Conservation (phyloP, 2,113 vertebrate species). For the Ptilonorhynchus violaceus region DNA sequence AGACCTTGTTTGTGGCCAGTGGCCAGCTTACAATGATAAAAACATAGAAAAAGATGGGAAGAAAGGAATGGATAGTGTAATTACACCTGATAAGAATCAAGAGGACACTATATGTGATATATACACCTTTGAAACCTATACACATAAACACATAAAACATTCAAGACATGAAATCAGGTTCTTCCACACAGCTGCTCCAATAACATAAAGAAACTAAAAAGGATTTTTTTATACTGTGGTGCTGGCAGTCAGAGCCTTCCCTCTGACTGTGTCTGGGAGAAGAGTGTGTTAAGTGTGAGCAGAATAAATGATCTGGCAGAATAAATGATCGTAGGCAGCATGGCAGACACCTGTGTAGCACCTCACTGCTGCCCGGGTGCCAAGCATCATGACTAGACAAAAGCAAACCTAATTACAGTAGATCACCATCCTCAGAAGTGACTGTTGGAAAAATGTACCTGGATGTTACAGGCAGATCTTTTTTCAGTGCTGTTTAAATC, state of each 20-base stretch:
- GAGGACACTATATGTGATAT: not conserved
- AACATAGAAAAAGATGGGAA: not conserved
- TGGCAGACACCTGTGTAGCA: not conserved
- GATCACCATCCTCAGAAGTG: not conserved
- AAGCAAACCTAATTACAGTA: not conserved
- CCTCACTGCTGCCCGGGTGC: not conserved
- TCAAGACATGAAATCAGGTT: not conserved
- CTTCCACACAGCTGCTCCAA: not conserved
- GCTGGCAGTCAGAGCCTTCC: not conserved
- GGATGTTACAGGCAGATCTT: not conserved
- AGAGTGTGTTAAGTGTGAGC: not conserved
- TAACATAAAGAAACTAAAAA: not conserved
- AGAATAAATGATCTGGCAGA: not conserved
- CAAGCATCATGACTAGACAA: not conserved
- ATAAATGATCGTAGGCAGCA: not conserved
- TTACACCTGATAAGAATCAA: not conserved
- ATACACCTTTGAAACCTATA: not conserved
- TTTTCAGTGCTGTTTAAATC: not conserved
- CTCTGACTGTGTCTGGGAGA: not conserved
- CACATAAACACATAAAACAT: not conserved
- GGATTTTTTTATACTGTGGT: not conserved
- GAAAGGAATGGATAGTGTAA: not conserved
- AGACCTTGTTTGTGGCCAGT: not conserved
- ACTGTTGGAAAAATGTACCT: not conserved
- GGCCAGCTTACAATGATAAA: not conserved